These are phyloP conservation scores for Torymus aiolomorphi DNA, from an alignment of 2,888 invertebrate genomes.

Conservation along the genomic window DNA sequence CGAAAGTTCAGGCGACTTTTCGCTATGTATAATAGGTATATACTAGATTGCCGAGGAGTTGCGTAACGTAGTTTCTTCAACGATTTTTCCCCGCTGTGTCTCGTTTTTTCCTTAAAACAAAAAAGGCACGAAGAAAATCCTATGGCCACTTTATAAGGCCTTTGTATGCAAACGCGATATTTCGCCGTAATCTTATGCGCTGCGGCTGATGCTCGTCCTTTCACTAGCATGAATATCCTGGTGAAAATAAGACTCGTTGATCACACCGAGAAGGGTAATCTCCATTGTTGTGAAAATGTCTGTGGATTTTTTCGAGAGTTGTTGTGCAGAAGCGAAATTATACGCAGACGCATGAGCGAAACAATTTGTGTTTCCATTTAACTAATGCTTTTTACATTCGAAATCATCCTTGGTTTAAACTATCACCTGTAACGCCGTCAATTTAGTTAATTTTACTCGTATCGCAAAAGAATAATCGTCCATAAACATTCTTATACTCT, in stretches of 20 bases:
- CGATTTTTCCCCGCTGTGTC: neutral
- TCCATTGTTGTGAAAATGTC: conserved; percentile 50
- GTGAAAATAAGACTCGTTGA: conserved; percentile 41
- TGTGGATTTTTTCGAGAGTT: conserved; percentile 17
- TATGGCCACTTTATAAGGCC: neutral
- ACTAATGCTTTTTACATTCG: no score
- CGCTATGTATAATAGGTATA: neutral
- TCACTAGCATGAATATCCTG: conserved; percentile 38
- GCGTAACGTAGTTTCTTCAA: conserved; percentile 19
- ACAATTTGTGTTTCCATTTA: neutral
- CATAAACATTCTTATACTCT: no score
- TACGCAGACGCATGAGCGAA: neutral
- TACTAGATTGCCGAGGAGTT: neutral
- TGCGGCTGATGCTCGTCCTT: conserved; percentile 30
- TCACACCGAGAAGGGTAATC: conserved; percentile 14
- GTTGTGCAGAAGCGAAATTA: neutral
- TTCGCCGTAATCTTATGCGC: conserved; percentile 20
- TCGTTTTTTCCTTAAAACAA: neutral
- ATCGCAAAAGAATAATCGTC: no score
- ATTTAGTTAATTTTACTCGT: no score
- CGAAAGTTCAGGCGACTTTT: conserved; percentile 7
- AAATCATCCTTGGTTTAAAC: no score
- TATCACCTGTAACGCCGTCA: no score
- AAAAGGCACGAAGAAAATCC: neutral
- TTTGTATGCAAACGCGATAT: conserved; percentile 45